Base-by-base conservation (phyloP, 1,140 invertebrate genomes). In the Trichogramma pretiosum region DNA sequence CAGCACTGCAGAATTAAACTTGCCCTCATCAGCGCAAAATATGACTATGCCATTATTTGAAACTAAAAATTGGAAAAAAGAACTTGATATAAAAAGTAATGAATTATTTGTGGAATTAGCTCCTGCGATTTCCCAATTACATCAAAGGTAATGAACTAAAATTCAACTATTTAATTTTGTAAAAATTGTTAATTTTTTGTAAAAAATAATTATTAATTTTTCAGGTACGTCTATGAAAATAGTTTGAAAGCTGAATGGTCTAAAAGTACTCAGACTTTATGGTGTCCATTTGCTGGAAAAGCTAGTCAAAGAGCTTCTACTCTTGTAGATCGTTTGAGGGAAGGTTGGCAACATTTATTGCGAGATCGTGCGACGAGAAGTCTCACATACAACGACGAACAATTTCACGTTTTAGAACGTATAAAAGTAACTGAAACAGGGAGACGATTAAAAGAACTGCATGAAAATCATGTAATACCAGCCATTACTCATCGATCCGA, bases 291-390 rank as follows among this genome's bases (percentile, higher is more conserved):
- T 53, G 66, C 74, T 24, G 78, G 77, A 14, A 74, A 81, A 51
- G 78, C 86, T 16, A 79, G 82, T 44, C 78, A 81, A 43, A 79
- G 80, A 58, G 85, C 85, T 2, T 72, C 80, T 48, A 83, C 86
- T 23, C 76, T 87, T 38, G 84, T 89, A 1, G 82, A 85, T 55
- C 77, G 87, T 48, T 69, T 93, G 48, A 74, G 88, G 26, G 89
- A 93, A 56, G 90, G 89, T 1, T 94, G 91, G 90, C 89, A 93
- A 68, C 87, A 92, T 75, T 74, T 93, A 37, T 76, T 92, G 21
- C 74, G 89, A 32, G 89, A 94, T 73, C 77, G 89, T 56, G 87
- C 87, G 17, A 89, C 88, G 9, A 74, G 86, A 51, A 82, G 79
- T 48, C 67, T 93, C 2, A 90, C 89, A 0, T 91, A 89, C 64